phyloP scores from a whole-genome alignment of 2,888 invertebrate genomes.

The Taenaris catops region DNA sequence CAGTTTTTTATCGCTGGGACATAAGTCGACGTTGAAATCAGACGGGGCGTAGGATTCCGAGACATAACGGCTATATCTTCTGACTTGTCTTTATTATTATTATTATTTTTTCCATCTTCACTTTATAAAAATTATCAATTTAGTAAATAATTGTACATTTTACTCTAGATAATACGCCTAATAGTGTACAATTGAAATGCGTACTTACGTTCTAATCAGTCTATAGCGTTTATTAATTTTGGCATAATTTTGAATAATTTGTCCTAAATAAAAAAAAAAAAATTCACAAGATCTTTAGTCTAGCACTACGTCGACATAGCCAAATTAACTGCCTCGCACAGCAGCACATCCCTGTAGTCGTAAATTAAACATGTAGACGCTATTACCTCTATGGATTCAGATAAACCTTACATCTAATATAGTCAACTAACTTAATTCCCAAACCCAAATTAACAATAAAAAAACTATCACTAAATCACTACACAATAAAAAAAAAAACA shows the following conservation, averaged over 20 bases:
- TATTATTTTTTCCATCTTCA: too few relatives aligned
- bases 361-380: slow-evolving; percentile 68
- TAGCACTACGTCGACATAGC: slow-evolving; percentile 44
- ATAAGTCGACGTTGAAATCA: too few relatives aligned
- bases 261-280: slow-evolving; percentile 51
- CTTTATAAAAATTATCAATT: slow-evolving; percentile 58
- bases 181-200: slow-evolving; percentile 75
- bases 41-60: too few relatives aligned
- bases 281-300: slow-evolving; percentile 43
- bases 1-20: too few relatives aligned
- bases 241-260: slow-evolving; percentile 54
- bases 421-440: slow-evolving; percentile 75
- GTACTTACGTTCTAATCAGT: slow-evolving; percentile 78
- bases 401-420: slow-evolving; percentile 72
- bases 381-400: slow-evolving; percentile 73
- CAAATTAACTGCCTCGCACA: slow-evolving; percentile 49
- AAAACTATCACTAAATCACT: slow-evolving; percentile 68
- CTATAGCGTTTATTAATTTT: slow-evolving; percentile 79
- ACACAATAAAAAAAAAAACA: slow-evolving; percentile 56
- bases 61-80: too few relatives aligned
- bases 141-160: slow-evolving; percentile 73
- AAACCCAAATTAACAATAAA: slow-evolving; percentile 79
- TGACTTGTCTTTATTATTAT: slow-evolving; percentile 54
- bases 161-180: slow-evolving; percentile 75
- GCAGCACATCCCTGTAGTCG: slow-evolving; percentile 78